Evolutionary conservation across 2,113 vertebrate genomes (phyloP), one percentile per base, ranked within the genome.

Genomic region (Poecile atricapillus): DNA sequence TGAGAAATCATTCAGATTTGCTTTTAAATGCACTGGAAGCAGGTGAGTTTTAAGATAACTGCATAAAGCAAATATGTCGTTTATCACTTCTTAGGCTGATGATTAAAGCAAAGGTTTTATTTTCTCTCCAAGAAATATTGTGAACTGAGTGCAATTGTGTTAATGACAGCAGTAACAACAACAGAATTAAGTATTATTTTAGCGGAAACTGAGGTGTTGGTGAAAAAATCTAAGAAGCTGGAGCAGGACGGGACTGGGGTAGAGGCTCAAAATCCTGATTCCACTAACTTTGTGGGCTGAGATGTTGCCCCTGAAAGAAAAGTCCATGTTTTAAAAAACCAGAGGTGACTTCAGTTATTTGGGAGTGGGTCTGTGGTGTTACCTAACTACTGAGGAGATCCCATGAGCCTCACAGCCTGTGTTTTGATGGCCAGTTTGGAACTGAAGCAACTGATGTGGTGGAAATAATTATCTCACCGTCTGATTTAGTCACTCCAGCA

Each of bases 391-490:
- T 1, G 15, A 81, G 91, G 93, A 47, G 86, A 64, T 31, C 68
- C 88, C 82, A 28, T 64, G 74, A 90, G 56, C 94, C 67, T 56
- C 58, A n/a, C 2, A 33, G 49, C 63, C 89, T 35, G 11, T 90
- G 77, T 87, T 89, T 55, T 78, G 91, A 67, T 88, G 90, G 89
- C 59, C 73, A 88, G 60, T 83, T 90, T 87, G 84, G 94, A 94
- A 80, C 79, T 4, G 39, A 86, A 94, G 93, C 11, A 39, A 79
- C 22, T 24, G 87, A 84, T 89, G 89, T 7, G 6, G 91, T 97
- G 98, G 98, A 98, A 98, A 98, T 65, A 97, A 91, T 98, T 95
- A 94, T 73, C 92, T 96, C 95, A 94, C 30, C 0, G 2, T 79
- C 78, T 95, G 81, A 87, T 97, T 93, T 83, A 93, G 93, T 97